phyloP scores from a whole-genome alignment of 2,113 vertebrate genomes.

The Oreochromis spilurus region DNA sequence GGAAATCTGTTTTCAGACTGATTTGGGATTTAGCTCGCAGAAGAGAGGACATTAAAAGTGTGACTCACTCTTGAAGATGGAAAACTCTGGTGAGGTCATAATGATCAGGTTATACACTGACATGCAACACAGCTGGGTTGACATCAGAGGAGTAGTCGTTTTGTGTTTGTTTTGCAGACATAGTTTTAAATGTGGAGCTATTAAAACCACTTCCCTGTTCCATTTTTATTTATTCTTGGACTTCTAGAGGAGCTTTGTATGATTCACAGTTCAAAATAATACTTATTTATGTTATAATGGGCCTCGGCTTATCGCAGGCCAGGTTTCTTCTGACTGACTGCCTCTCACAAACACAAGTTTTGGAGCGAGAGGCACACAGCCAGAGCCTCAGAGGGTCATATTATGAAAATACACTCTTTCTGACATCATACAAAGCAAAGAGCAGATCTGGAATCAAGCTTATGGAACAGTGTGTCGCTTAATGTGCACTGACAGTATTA shows the following conservation, averaged over 20 bases:
- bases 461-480: background rate
- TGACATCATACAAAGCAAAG: background rate
- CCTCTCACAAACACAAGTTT: background rate
- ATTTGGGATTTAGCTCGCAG: background rate
- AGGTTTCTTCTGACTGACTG: background rate
- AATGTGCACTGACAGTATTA: background rate
- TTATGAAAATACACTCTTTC: background rate
- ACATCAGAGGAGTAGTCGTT: background rate
- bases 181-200: background rate
- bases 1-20: background rate
- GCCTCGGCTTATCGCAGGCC: background rate
- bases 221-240: background rate
- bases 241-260: background rate
- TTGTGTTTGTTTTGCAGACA: background rate
- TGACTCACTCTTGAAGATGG: background rate
- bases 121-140: background rate
- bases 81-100: background rate
- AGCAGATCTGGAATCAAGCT: background rate
- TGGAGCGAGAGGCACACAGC: background rate
- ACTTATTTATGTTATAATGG: background rate
- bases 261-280: background rate
- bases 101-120: background rate
- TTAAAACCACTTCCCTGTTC: background rate
- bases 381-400: background rate
- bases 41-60: background rate